phyloP scores from a whole-genome alignment of 1,140 invertebrate species.

The Sitodiplosis mosellana region DNA sequence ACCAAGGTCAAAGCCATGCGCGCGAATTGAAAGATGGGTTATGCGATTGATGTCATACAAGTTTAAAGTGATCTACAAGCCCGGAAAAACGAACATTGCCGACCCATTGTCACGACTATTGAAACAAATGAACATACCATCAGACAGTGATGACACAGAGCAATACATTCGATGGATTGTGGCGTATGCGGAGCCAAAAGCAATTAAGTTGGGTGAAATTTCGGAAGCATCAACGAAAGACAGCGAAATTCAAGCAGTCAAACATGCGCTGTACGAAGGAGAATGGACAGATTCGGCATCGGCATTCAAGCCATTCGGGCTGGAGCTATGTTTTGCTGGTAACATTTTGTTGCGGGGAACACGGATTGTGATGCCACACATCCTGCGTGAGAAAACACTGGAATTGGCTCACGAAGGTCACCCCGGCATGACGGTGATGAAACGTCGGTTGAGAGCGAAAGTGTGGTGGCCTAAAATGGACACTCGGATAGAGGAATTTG shows the following conservation, averaged over 20 bases:
- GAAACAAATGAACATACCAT: background rate
- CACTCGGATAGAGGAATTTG: slow-evolving; percentile 12
- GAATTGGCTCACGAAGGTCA: slow-evolving; percentile 18
- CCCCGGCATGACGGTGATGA: slow-evolving; percentile 16
- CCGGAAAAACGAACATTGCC: no score
- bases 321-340: no score
- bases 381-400: slow-evolving; percentile 8
- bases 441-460: slow-evolving; percentile 15
- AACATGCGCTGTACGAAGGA: background rate
- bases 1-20: slow-evolving; percentile 9
- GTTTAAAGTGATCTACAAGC: no score
- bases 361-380: slow-evolving; percentile 9
- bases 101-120: no score
- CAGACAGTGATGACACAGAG: background rate
- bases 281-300: no score
- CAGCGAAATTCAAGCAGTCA: background rate
- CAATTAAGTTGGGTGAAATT: background rate
- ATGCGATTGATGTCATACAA: no score
- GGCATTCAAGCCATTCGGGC: no score
- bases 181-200: background rate
- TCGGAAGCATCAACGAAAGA: background rate
- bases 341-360: slow-evolving; percentile 7
- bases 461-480: slow-evolving; percentile 24
- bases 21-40: slow-evolving; percentile 12
- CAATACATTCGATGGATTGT: no score